These are phyloP conservation scores for Nomia melanderi DNA, from an alignment of 1,140 invertebrate species.

Conservation along the genomic window DNA sequence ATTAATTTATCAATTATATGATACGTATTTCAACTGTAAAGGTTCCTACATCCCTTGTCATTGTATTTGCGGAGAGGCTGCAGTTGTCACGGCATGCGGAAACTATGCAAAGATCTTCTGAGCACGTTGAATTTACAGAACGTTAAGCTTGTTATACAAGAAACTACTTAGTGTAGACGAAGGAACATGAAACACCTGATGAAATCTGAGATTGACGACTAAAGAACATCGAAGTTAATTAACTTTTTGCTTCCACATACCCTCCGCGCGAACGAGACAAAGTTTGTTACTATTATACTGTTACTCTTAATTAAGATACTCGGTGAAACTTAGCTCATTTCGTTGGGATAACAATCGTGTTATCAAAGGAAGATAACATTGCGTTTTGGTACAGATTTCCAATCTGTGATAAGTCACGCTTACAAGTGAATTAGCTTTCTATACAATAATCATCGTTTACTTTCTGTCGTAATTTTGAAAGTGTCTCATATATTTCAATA, in stretches of 20 bases:
- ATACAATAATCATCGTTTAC: no score
- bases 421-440: no score
- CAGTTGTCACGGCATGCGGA: background rate
- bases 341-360: no score
- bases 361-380: no score
- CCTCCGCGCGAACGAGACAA: background rate
- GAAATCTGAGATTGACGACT: conserved; percentile 3
- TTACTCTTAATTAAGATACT: no score
- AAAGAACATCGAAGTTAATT: background rate
- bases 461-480: no score
- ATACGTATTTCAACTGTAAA: no score
- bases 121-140: background rate
- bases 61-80: background rate
- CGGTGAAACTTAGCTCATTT: no score
- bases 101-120: background rate
- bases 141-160: conserved; percentile 2
- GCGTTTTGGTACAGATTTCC: no score
- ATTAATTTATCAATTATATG: no score
- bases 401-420: no score
- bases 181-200: background rate
- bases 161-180: background rate
- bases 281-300: background rate
- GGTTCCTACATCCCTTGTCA: background rate
- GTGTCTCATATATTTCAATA: no score
- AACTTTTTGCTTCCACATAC: conserved; percentile 1